Conservation (phyloP, 2,888 invertebrate genomes). For the Calliphora vomitoria region DNA sequence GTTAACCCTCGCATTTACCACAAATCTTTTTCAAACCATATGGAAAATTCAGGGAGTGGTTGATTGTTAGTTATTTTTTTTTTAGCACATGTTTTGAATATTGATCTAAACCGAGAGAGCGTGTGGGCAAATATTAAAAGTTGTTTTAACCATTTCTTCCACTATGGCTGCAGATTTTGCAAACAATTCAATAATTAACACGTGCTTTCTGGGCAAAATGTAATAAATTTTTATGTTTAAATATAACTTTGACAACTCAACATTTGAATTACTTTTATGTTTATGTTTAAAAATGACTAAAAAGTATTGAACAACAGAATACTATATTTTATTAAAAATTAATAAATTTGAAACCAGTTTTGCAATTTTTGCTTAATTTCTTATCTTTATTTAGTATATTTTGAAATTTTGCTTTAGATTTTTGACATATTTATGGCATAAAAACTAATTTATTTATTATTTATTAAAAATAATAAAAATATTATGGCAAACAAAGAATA, state of each 20-base stretch:
- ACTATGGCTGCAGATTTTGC: not conserved
- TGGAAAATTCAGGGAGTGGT: constrained; percentile 21
- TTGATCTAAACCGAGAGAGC: not conserved
- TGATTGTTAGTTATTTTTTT: not conserved
- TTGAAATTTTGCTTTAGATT: not conserved
- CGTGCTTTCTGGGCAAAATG: constrained; percentile 34
- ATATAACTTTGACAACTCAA: not conserved
- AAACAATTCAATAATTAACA: constrained; percentile 50
- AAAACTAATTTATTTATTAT: not conserved
- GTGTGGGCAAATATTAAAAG: not conserved
- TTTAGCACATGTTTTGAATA: not conserved
- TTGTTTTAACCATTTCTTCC: constrained; percentile 36
- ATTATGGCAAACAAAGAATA: not conserved
- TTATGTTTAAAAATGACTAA: not conserved
- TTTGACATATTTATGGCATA: not conserved
- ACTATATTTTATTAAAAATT: not conserved
- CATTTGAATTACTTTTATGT: not conserved
- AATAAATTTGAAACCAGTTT: not conserved
- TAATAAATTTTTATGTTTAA: constrained; percentile 22
- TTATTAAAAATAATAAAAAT: not conserved
- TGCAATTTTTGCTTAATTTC: not conserved
- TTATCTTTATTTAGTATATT: not conserved
- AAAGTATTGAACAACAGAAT: not conserved
- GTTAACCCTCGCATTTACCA: constrained; percentile 4
- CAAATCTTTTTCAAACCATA: not conserved